Evolutionary conservation across 1,140 invertebrate genomes (phyloP).

Genomic region (Pygmarrhopalites habei): DNA sequence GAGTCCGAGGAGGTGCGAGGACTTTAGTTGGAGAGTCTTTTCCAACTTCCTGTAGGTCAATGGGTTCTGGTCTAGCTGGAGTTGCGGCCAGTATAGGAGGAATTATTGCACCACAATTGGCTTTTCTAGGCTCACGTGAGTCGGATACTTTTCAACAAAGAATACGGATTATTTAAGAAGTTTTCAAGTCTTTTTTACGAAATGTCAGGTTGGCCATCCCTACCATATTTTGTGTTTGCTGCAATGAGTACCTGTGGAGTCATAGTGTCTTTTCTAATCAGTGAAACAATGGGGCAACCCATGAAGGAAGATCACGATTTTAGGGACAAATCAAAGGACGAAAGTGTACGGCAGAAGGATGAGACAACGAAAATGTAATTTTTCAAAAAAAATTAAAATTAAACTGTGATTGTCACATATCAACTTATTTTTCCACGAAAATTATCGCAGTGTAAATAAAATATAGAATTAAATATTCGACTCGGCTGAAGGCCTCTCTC

Average conservation of each 20-base stretch:
- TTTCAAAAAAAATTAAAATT: no score
- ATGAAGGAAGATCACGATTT: slow-evolving; percentile 11
- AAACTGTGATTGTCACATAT: no score
- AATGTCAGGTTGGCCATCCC: slow-evolving; percentile 14
- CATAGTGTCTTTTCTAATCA: slow-evolving; percentile 25
- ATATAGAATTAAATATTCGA: no score
- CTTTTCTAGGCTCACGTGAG: slow-evolving; percentile 23
- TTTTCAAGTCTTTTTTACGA: no score
- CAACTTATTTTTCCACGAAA: no score
- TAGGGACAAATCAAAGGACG: no score
- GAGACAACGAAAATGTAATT: no score
- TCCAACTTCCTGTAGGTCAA: slow-evolving; percentile 22
- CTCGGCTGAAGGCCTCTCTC: background rate
- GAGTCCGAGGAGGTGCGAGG: slow-evolving; percentile 2
- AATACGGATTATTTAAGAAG: background rate
- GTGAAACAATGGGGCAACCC: slow-evolving; percentile 25
- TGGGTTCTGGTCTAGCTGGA: slow-evolving; percentile 20
- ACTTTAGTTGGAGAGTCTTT: slow-evolving; percentile 22
- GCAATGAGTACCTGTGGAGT: slow-evolving; percentile 17
- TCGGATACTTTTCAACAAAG: background rate
- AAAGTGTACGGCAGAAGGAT: no score
- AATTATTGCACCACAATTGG: slow-evolving; percentile 29
- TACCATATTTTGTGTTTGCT: slow-evolving; percentile 29
- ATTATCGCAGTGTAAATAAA: no score
- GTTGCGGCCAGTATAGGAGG: slow-evolving; percentile 18